Evolutionary conservation across 64 coral and sea anemone genomes (phyloP).

Genomic region (Hydrozoanthus tunicans): DNA sequence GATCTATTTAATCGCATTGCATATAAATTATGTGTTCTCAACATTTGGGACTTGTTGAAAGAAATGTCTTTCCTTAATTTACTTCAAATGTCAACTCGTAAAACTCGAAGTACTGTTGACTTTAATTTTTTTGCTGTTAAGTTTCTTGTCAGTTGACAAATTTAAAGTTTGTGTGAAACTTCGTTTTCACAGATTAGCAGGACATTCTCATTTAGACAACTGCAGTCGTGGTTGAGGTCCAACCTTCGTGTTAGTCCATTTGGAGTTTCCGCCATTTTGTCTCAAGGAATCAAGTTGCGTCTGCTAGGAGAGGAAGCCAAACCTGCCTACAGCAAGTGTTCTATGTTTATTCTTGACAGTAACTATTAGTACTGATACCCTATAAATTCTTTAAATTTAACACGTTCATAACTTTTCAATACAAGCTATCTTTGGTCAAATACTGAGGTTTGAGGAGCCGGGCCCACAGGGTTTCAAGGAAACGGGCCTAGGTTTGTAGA

Average conservation of each 20-base stretch:
- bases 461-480: too few species aligned
- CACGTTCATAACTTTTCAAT: too few species aligned
- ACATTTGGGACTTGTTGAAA: too few species aligned
- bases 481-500: too few species aligned
- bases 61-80: too few species aligned
- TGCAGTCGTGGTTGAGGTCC: slow-evolving; percentile 92
- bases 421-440: too few species aligned
- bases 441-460: too few species aligned
- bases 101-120: neutral
- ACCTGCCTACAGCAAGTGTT: slow-evolving; percentile 3
- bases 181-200: slow-evolving; percentile 70
- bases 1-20: too few species aligned
- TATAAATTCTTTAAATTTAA: too few species aligned
- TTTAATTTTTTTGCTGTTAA: too few species aligned
- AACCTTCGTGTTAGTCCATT: slow-evolving; percentile 86
- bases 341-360: neutral
- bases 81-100: neutral
- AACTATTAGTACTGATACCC: too few species aligned
- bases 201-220: slow-evolving; percentile 91
- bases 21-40: too few species aligned
- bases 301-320: slow-evolving; percentile 34
- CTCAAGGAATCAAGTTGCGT: slow-evolving; percentile 76
- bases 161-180: neutral
- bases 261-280: slow-evolving; percentile 90
- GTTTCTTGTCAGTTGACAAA: neutral